These are phyloP conservation scores for Apocrypta bakeri DNA, from an alignment of 1,140 invertebrate species.

Conservation along the genomic window DNA sequence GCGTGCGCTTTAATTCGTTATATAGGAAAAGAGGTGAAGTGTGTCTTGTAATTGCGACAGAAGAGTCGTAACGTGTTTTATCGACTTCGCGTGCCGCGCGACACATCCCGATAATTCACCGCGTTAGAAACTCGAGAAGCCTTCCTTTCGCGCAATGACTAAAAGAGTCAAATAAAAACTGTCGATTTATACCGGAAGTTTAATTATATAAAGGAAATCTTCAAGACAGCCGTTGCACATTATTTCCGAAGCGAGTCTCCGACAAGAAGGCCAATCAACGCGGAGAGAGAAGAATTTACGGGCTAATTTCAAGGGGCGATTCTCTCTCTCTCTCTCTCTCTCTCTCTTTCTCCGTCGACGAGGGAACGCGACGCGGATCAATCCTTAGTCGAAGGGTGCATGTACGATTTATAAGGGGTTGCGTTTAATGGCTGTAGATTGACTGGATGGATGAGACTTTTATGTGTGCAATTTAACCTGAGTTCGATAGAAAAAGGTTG, in stretches of 20 bases:
- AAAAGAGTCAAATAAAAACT: conserved; percentile 28
- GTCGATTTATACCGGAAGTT: conserved; percentile 37
- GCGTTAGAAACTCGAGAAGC: conserved; percentile 16
- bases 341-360: background rate
- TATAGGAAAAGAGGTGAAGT: conserved; percentile 32
- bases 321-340: conserved; percentile 6
- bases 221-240: conserved; percentile 18
- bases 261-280: conserved; percentile 17
- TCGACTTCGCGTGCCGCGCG: conserved; percentile 18
- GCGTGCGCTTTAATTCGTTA: conserved; percentile 34
- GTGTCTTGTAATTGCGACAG: conserved; percentile 45
- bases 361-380: background rate
- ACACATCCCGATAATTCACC: conserved; percentile 38
- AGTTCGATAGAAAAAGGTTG: too few relatives aligned
- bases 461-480: background rate
- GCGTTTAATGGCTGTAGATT: conserved; percentile 11
- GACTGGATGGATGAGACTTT: conserved; percentile 11
- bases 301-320: conserved; percentile 45
- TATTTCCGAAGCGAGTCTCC: conserved; percentile 16
- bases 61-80: conserved; percentile 42
- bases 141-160: background rate
- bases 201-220: conserved; percentile 49
- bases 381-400: background rate
- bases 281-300: conserved; percentile 28
- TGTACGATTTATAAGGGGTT: background rate